A percentile compares a stretch with the other conserved stretches of the same genome.
Evolutionary conservation across 2,888 invertebrate genomes (phyloP).

Genomic region (Adelognathus sp.): DNA sequence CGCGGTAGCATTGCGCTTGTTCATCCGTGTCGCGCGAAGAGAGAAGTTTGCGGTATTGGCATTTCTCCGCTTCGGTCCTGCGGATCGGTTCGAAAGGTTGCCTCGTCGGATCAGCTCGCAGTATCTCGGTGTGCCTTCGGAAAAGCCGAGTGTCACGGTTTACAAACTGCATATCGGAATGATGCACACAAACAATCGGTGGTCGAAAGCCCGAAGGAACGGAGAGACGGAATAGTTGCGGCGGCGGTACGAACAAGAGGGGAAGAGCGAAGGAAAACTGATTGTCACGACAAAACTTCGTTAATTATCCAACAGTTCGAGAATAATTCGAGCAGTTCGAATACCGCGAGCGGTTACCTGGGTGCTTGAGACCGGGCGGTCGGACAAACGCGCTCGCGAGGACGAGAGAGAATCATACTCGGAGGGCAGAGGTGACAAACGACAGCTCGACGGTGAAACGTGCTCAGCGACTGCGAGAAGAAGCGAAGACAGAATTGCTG

Average conservation of each 20-base stretch:
- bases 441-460: constrained; percentile 9
- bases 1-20: constrained; percentile 3
- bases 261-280: constrained; percentile 63
- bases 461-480: constrained; percentile 23
- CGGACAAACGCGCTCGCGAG: constrained; percentile 54
- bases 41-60: constrained; percentile 45
- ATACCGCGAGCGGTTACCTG: constrained; percentile 28
- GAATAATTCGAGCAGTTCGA: constrained; percentile 65
- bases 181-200: not conserved
- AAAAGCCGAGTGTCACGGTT: not conserved
- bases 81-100: constrained; percentile 9
- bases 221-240: constrained; percentile 23
- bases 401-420: constrained; percentile 3
- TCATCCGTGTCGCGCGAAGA: not conserved
- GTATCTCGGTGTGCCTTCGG: not conserved
- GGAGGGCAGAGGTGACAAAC: constrained; percentile 1
- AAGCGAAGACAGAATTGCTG: constrained; percentile 20
- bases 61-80: constrained; percentile 20
- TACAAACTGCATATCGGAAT: constrained; percentile 19
- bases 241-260: constrained; percentile 58
- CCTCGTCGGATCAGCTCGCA: not conserved
- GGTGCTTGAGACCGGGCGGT: constrained; percentile 51
- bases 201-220: not conserved
- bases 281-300: constrained; percentile 79
- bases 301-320: constrained; percentile 77